phyloP scores from a whole-genome alignment of 37 sponge, comb jelly and placozoan species.

The Aplysina aerophoba region DNA sequence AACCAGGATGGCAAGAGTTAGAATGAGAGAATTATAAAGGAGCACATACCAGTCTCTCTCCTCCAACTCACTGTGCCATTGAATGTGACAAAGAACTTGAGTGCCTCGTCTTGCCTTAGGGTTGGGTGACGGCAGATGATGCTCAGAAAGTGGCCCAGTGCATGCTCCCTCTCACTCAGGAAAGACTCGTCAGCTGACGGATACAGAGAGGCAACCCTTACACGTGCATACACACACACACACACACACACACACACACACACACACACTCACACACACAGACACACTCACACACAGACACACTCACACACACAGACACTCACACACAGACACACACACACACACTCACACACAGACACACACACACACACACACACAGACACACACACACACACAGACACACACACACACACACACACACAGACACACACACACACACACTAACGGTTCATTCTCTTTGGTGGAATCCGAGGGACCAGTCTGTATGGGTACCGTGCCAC shows the following conservation, averaged over 20 bases:
- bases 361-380: too few relatives aligned
- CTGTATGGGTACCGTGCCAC: conserved; percentile 80
- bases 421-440: conserved; percentile 7
- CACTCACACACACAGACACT: background rate
- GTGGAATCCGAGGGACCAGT: conserved; percentile 83
- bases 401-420: background rate
- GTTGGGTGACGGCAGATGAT: conserved; percentile 88
- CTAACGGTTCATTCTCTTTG: conserved; percentile 82
- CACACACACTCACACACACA: conserved; percentile 22
- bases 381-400: too few relatives aligned
- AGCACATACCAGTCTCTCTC: too few relatives aligned
- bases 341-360: too few relatives aligned
- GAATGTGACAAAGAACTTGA: conserved; percentile 78
- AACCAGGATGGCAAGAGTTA: background rate
- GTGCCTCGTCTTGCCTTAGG: conserved; percentile 72
- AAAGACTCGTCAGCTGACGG: conserved; percentile 50
- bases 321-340: too few relatives aligned
- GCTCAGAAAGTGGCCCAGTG: conserved; percentile 67
- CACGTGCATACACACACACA: background rate
- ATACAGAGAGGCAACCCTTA: background rate
- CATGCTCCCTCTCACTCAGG: conserved; percentile 69
- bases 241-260: conserved; percentile 1
- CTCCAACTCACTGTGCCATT: conserved; percentile 55
- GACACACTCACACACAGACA: conserved; percentile 3
- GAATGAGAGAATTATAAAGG: too few relatives aligned